These are phyloP conservation scores for Lochmaea crataegi DNA, from an alignment of 2,888 invertebrate genomes.

Conservation along the genomic window DNA sequence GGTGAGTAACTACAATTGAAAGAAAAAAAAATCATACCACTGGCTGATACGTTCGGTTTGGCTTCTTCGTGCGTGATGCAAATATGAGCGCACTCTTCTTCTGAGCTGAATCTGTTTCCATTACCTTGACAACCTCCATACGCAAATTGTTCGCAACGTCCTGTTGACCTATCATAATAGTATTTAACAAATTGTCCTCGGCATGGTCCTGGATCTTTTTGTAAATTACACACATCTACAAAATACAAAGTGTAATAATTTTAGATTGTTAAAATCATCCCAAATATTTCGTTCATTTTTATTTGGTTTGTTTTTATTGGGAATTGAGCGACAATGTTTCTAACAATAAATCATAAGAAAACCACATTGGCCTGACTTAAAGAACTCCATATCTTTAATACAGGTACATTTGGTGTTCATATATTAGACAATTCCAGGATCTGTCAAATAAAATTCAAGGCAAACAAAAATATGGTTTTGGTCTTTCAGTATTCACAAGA, in stretches of 20 bases:
- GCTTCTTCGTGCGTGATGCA: conserved; percentile 75
- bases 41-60: conserved; percentile 56
- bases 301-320: too few species aligned
- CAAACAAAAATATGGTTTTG: too few species aligned
- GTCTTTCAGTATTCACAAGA: too few species aligned
- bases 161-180: conserved; percentile 74
- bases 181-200: conserved; percentile 73
- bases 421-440: too few species aligned
- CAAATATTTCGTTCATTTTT: too few species aligned
- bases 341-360: too few species aligned
- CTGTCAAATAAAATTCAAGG: too few species aligned
- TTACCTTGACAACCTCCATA: conserved; percentile 90
- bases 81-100: conserved; percentile 79
- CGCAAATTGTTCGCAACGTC: conserved; percentile 76
- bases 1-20: neutral
- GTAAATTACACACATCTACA: conserved; percentile 79
- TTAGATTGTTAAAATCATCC: too few species aligned
- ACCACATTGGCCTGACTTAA: too few species aligned
- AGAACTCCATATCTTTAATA: too few species aligned
- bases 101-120: conserved; percentile 82
- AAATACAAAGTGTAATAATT: neutral
- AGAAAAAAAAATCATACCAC: conserved; percentile 52
- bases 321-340: too few species aligned
- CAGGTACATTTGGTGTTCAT: too few species aligned
- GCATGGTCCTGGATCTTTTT: conserved; percentile 79